Evolutionary conservation across 2,888 invertebrate species (phyloP), one percentile per base, ranked within the genome.

Genomic region (Cantharis rustica): DNA sequence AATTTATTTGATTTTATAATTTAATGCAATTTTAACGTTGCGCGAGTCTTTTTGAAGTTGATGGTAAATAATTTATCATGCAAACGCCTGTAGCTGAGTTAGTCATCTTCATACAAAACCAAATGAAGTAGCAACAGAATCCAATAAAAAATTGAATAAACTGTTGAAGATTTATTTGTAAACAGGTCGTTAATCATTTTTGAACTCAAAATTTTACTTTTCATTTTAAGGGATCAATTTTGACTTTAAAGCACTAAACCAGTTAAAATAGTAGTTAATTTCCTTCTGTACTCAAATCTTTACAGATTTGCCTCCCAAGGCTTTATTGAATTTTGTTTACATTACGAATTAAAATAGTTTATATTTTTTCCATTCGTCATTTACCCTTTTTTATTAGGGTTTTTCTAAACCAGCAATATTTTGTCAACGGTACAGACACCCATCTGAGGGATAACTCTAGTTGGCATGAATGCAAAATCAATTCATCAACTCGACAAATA

Each of bases 181-280:
- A 75, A 75, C 71, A 75, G 71, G 75, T 75, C 70, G 70, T 75
- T 75, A 75, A 75, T 75, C 75, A 75, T 75, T 71, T 20, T 61
- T 61, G 61, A 66, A 62, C 70, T 66, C 71, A 68, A 66, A 66
- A 75, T 75, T 71, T 75, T 71, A 75, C 70, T 70, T 70, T 23
- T 31, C 23, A 61, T 66, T 64, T 75, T 15, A 23, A 64, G 13
- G 27, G 61, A n/a, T 47, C n/a, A n/a, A 47, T 47, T 47, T 47
- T 47, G 2, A 7, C 7, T 47, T 47, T n/a, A 13, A 47, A n/a
- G n/a, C 47, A 0, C 23, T 23, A n/a, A n/a, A n/a, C n/a, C n/a
- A n/a, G n/a, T n/a, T n/a, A n/a, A n/a, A n/a, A n/a, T 23, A 23
- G 9, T 23, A 23, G 9, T 23, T 23, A 7, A 23, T 23, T 23